Evolutionary conservation across 2,113 vertebrate genomes (phyloP).

Genomic region (Callochromis pleurospilus): DNA sequence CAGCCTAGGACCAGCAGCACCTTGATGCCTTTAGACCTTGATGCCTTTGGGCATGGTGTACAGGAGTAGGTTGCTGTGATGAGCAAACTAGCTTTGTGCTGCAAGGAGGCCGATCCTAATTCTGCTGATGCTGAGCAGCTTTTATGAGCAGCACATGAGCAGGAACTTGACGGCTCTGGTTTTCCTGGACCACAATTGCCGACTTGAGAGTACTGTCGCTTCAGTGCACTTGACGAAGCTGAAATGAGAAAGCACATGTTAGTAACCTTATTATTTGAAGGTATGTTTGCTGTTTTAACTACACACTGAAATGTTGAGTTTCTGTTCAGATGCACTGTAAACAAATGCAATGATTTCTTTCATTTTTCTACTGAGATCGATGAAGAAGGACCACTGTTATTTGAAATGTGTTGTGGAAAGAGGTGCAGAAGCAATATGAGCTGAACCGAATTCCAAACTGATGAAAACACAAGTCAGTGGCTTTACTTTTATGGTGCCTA

Average conservation of each 20-base stretch:
- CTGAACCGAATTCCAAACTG: not conserved
- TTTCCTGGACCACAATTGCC: not conserved
- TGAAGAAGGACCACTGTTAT: not conserved
- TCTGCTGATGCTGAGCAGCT: not conserved
- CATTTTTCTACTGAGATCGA: rapidly evolving
- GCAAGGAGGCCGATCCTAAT: rapidly evolving
- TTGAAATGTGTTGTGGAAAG: not conserved
- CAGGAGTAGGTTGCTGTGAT: not conserved
- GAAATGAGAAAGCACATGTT: not conserved
- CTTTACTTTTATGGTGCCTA: not conserved
- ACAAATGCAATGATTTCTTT: not conserved
- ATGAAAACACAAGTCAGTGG: rapidly evolving
- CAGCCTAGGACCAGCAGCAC: not conserved
- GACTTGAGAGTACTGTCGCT: not conserved
- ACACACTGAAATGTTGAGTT: not conserved
- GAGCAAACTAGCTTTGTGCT: not conserved
- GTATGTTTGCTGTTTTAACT: not conserved
- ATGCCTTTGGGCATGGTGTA: not conserved
- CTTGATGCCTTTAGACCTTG: not conserved
- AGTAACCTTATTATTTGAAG: not conserved
- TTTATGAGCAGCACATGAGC: not conserved
- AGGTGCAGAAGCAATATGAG: not conserved
- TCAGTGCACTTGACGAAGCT: not conserved
- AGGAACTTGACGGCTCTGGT: not conserved
- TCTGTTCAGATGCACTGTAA: not conserved